Base-by-base conservation (phyloP, 2,797 vertebrate genomes). In the Amblyraja radiata region DNA sequence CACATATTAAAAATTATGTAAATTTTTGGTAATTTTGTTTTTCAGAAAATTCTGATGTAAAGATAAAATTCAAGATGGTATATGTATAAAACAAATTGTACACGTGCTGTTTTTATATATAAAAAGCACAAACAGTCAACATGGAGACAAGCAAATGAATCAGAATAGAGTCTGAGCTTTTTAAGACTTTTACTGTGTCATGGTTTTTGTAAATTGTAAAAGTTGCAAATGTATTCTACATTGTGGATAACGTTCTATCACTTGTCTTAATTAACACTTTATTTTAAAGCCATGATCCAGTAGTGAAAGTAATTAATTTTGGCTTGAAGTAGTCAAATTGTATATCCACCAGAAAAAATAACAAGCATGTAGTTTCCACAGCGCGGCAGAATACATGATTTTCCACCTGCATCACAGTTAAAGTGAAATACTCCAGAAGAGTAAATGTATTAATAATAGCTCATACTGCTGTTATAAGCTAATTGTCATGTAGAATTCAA, bases 1-100 rank as follows among this genome's bases (percentile, higher is more conserved):
- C 84, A 88, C 84, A 68, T 88, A 88, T 88, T 88, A 88, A 88
- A 88, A 88, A 88, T 88, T 88, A 88, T 88, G 84, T 88, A 88
- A 14, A 88, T 88, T 88, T 88, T 88, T 88, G 63, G 84, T 88
- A 88, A 88, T 68, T 88, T 88, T 88, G 32, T 88, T 65, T 88
- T 88, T 88, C 65, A 88, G 84, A 68, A 88, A 68, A 88, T 88
- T 88, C n/a, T 88, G 61, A 88, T 88, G 84, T 88, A 88, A 88
- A 88, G 84, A 88, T 36, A 88, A 88, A 68, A 88, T 88, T 88
- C 84, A 88, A 68, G 61, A 68, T 88, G 63, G 84, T 88, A 65
- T 88, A 88, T 86, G 83, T 68, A 88, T 88, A 88, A 88, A 88
- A 83, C 21, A 61, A 88, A 88, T 88, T 88, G 84, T 88, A 88